A percentile compares a stretch with the other conserved stretches of the same genome.
These are phyloP conservation scores for Seriola aureovittata DNA, from an alignment of 2,113 vertebrate genomes.

Conservation along the genomic window DNA sequence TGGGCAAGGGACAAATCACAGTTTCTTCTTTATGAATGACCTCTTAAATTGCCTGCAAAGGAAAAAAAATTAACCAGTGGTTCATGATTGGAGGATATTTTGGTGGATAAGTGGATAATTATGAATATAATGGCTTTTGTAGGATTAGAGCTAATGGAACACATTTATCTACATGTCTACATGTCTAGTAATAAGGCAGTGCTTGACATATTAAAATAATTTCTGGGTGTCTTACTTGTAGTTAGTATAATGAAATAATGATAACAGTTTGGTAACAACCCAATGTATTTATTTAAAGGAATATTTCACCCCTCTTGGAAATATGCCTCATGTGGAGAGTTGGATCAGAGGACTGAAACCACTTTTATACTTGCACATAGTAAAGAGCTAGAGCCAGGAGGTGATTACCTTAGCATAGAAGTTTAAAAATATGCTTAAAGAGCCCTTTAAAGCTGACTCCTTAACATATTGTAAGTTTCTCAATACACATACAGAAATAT, in stretches of 20 bases:
- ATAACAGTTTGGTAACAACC: background rate
- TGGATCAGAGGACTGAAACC: too few relatives aligned
- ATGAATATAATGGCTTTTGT: conserved; percentile 5
- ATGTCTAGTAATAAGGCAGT: background rate
- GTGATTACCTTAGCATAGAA: too few relatives aligned
- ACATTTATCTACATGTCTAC: background rate
- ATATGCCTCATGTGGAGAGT: too few relatives aligned
- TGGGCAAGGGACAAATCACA: background rate
- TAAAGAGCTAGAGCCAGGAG: too few relatives aligned
- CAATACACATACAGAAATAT: too few relatives aligned
- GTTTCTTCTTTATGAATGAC: background rate
- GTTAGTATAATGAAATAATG: background rate
- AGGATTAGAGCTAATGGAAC: background rate
- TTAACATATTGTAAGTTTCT: too few relatives aligned
- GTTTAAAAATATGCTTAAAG: too few relatives aligned
- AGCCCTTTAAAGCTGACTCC: too few relatives aligned
- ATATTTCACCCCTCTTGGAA: background rate
- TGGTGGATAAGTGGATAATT: conserved; percentile 14
- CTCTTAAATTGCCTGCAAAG: background rate
- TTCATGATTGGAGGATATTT: conserved; percentile 1
- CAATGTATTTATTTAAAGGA: background rate
- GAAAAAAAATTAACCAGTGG: background rate
- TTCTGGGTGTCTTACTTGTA: background rate
- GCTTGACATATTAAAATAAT: background rate
- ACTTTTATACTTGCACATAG: too few relatives aligned